These are phyloP conservation scores for Enoplosus armatus DNA, from an alignment of 2,797 vertebrate species.

Conservation along the genomic window DNA sequence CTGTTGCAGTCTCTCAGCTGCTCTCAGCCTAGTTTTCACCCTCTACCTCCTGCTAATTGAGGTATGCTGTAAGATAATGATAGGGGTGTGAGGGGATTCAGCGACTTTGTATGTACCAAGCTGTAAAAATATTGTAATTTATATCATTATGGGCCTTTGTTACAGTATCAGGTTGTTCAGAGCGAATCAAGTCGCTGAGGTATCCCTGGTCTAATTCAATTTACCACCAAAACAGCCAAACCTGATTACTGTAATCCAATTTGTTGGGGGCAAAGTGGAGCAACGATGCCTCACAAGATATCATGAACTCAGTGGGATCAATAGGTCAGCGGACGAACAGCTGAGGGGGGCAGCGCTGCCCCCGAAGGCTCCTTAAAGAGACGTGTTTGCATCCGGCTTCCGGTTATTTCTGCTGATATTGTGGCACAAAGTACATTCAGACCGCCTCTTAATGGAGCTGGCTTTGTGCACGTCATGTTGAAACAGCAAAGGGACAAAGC, in stretches of 20 bases:
- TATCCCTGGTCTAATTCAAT: constrained; percentile 14
- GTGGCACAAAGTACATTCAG: too few relatives aligned
- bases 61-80: too few relatives aligned
- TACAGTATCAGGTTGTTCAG: constrained; percentile 2
- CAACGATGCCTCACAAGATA: not conserved
- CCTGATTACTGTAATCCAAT: constrained; percentile 34
- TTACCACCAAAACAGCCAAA: constrained; percentile 27
- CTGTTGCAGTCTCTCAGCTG: too few relatives aligned
- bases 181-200: not conserved
- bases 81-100: too few relatives aligned
- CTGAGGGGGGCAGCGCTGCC: too few relatives aligned
- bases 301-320: constrained; percentile 24
- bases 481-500: too few relatives aligned
- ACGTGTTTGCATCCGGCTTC: not conserved
- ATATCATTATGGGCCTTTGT: not conserved
- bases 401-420: not conserved
- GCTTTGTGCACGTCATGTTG: not conserved
- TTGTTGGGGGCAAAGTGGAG: constrained; percentile 12
- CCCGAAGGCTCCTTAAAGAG: not conserved
- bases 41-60: too few relatives aligned
- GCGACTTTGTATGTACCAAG: not conserved
- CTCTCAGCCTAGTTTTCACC: too few relatives aligned
- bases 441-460: too few relatives aligned
- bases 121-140: not conserved
- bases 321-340: constrained; percentile 1